A percentile compares a stretch with the other conserved stretches of the same genome.
Evolutionary conservation across 2,113 vertebrate species (phyloP).

Genomic region (Rallus limicola): DNA sequence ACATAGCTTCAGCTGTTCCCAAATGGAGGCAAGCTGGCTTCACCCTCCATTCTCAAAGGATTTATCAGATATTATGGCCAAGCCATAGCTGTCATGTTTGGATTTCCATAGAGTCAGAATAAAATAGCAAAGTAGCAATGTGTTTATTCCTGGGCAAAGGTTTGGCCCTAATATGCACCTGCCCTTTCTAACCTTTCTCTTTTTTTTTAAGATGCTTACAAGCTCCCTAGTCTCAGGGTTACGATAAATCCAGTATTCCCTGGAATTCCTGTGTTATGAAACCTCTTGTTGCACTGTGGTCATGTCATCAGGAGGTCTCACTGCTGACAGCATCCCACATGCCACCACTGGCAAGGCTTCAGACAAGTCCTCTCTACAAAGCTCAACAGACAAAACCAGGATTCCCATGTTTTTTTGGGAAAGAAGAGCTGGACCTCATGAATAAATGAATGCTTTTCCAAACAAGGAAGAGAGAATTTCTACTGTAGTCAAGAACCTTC

Average conservation of each 20-base stretch:
- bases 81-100: not conserved
- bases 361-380: not conserved
- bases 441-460: not conserved
- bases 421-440: not conserved
- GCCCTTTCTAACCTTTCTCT: not conserved
- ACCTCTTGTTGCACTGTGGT: not conserved
- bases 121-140: not conserved
- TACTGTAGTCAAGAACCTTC: conserved; percentile 5
- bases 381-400: not conserved
- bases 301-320: not conserved
- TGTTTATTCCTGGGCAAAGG: not conserved
- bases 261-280: not conserved
- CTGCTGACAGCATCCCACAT: not conserved
- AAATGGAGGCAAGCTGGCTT: not conserved
- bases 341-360: not conserved
- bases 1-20: not conserved
- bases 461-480: not conserved
- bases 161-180: not conserved
- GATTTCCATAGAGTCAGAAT: not conserved
- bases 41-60: not conserved
- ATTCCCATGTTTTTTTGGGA: not conserved
- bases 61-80: not conserved
- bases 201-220: not conserved
- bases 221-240: not conserved
- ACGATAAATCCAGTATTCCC: not conserved